Evolutionary conservation across 2,797 vertebrate species (phyloP).

Genomic region (Aulostomus chinensis): DNA sequence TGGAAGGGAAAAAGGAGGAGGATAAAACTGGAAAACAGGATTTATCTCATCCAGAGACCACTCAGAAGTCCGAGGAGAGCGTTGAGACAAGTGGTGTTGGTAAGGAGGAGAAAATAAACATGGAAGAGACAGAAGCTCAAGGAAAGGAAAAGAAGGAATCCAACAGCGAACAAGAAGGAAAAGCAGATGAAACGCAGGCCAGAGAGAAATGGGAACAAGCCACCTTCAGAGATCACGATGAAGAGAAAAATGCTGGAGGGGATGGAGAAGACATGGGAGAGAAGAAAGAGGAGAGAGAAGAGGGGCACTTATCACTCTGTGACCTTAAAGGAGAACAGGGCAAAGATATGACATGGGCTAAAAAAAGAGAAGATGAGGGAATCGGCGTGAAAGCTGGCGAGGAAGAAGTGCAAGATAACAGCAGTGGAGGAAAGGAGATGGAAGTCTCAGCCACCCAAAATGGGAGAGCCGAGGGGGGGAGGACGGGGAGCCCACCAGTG

Average conservation of each 20-base stretch:
- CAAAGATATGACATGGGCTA: not conserved
- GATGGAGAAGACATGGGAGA: not conserved
- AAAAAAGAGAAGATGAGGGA: not conserved
- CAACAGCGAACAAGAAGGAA: not conserved
- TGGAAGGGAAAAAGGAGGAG: slow-evolving; percentile 86
- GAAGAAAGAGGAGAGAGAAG: not conserved
- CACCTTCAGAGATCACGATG: slow-evolving; percentile 8
- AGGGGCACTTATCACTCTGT: too few species aligned
- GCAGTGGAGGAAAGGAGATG: not conserved
- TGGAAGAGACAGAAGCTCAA: slow-evolving; percentile 54
- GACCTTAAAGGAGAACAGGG: too few species aligned
- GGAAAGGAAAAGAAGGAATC: slow-evolving; percentile 9
- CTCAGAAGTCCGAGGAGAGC: slow-evolving; percentile 81
- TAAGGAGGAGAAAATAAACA: slow-evolving; percentile 55
- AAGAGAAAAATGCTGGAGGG: not conserved
- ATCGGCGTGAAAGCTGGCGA: not conserved
- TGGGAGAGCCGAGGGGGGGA: not conserved
- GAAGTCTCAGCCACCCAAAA: not conserved
- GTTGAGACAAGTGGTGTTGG: slow-evolving; percentile 60
- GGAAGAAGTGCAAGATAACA: not conserved
- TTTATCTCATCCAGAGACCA: slow-evolving; percentile 62
- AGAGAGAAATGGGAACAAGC: slow-evolving; percentile 5
- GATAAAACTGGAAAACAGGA: slow-evolving; percentile 66
- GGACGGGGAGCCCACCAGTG: not conserved
- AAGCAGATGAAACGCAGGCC: slow-evolving; percentile 6